Base-by-base conservation (phyloP, 2,113 vertebrate genomes). In the Tetraodon nigroviridis region DNA sequence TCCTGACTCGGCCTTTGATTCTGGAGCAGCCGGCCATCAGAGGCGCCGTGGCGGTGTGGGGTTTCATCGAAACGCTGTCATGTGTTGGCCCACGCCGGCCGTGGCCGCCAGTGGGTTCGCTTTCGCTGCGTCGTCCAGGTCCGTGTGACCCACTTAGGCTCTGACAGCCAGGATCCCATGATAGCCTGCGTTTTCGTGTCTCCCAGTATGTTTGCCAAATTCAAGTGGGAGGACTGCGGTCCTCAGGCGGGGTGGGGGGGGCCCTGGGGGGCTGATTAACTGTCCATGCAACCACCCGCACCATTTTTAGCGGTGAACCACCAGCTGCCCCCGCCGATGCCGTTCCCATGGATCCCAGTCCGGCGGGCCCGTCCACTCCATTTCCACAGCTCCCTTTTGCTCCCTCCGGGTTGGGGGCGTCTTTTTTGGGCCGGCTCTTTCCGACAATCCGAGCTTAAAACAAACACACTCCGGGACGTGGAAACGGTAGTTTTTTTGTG, bases 291-390 rank as follows among this genome's bases (percentile, higher is more conserved):
- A 78, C 75, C 70, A 78, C 80, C 90, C 90, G 32, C 87, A 89
- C 75, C 73, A 80, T 86, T 78, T 80, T 91, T 90, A 87, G 89
- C 81, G 89, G 89, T 86, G 64, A 75, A 88, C 90, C 89, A 27
- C 89, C 64, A 67, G 78, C 78, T 80, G 81, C 84, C 84, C 74
- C 82, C 67, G 82, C 82, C 79, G 82, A 84, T 86, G 80, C 62
- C 79, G 83, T 90, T 91, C 89, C 85, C 88, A 90, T 79, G 88
- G 64, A 84, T 67, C 51, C 71, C 73, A 37, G 32, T 76, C 76
- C 80, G 78, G 66, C 67, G 50, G 73, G 78, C 61, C 76, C 81
- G 67, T 79, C 73, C 74, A 61, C 69, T 71, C 69, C 60, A 32
- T 64, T 67, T 70, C 79, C 74, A 69, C 69, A 77, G 73, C 76